Percentiles rank a stretch among this genome's conserved stretches.
Evolutionary conservation across 2,888 invertebrate species (phyloP).

Genomic region (Boloria euphrosyne): DNA sequence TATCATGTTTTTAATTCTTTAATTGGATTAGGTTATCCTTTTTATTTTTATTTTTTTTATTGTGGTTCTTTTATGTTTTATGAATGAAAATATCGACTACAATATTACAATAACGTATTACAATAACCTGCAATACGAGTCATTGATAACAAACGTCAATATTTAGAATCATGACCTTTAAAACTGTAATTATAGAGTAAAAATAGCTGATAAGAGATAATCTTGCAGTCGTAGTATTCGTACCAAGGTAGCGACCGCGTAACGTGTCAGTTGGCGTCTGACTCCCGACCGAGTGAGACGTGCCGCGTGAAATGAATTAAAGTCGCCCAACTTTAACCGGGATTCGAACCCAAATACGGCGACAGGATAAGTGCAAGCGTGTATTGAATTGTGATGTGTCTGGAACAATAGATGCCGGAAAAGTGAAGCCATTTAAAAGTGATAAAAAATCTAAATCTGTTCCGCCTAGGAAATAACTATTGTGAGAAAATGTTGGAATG

Average conservation of each 20-base stretch:
- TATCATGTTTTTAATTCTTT: too few relatives aligned
- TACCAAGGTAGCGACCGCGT: slow-evolving; percentile 12
- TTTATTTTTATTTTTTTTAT: too few relatives aligned
- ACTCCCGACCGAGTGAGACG: slow-evolving; percentile 35
- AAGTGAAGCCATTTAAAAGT: slow-evolving; percentile 36
- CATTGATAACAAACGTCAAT: slow-evolving; percentile 16
- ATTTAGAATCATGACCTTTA: slow-evolving; percentile 28
- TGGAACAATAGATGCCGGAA: slow-evolving; percentile 39
- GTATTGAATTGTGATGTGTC: slow-evolving; percentile 44
- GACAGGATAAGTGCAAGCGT: slow-evolving; percentile 43
- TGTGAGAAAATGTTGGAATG: slow-evolving; percentile 16
- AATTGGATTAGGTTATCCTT: too few relatives aligned
- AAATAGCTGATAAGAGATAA: slow-evolving; percentile 46
- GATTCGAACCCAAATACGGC: slow-evolving; percentile 40
- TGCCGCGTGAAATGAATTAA: slow-evolving; percentile 30
- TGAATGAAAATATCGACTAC: background rate
- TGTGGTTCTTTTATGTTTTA: background rate
- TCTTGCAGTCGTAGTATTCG: slow-evolving; percentile 22
- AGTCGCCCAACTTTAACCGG: slow-evolving; percentile 35
- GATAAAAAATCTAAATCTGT: slow-evolving; percentile 35
- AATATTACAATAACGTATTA: background rate
- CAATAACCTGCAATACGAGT: slow-evolving; percentile 6
- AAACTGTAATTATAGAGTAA: slow-evolving; percentile 25
- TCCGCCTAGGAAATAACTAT: slow-evolving; percentile 29
- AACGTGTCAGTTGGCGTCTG: slow-evolving; percentile 41